Conservation (phyloP, 2,113 vertebrate species). For the Eurystomus gularis region DNA sequence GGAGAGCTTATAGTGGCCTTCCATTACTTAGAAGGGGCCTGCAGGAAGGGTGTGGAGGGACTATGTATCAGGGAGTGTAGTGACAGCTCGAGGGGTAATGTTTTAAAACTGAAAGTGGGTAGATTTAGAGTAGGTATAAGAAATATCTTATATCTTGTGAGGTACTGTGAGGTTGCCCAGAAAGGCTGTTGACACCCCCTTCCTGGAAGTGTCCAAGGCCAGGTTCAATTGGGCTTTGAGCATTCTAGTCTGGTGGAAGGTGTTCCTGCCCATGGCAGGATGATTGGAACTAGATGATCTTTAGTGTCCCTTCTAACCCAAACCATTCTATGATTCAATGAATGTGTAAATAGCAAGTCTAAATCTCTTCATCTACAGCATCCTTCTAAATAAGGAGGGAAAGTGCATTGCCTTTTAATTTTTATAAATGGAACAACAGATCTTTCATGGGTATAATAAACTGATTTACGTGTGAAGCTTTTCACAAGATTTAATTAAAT, state of each 20-base stretch:
- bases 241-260: not conserved
- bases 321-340: not conserved
- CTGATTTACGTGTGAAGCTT: not conserved
- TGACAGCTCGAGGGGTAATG: not conserved
- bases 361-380: not conserved
- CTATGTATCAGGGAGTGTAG: not conserved
- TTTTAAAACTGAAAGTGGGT: not conserved
- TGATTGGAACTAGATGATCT: not conserved
- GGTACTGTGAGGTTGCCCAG: not conserved
- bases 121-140: not conserved
- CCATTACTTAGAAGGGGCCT: not conserved
- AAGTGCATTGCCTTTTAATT: not conserved
- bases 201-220: not conserved
- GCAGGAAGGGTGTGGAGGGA: no score
- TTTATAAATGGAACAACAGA: not conserved
- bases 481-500: constrained; percentile 17
- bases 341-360: not conserved
- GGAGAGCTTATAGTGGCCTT: not conserved
- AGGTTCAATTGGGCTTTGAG: not conserved
- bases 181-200: not conserved
- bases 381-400: not conserved
- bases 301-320: not conserved
- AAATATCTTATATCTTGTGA: no score
- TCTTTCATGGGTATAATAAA: not conserved
- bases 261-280: not conserved